Percentiles rank a stretch among this genome's conserved stretches.
phyloP scores from a whole-genome alignment of 2,797 vertebrate genomes.

The Dromococcyx pavoninus region DNA sequence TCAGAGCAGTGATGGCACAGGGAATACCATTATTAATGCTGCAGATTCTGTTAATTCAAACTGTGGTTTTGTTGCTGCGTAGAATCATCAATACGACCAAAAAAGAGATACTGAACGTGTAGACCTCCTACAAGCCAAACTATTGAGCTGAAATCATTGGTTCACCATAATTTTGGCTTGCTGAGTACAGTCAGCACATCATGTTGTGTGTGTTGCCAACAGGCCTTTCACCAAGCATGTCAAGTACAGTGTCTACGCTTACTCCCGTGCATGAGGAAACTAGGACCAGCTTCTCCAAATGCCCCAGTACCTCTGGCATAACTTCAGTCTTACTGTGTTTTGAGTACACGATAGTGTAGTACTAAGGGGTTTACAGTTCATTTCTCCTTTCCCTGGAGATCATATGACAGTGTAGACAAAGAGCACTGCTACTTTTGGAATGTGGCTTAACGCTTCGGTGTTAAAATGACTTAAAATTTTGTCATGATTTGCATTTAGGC shows the following conservation, averaged over 20 bases:
- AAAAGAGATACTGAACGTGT: neutral
- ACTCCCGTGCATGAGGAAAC: fast-evolving
- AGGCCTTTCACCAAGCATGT: neutral
- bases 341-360: neutral
- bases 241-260: neutral
- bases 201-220: neutral
- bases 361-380: neutral
- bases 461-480: neutral
- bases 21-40: neutral
- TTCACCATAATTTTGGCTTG: neutral
- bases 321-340: neutral
- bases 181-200: neutral
- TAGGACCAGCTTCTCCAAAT: neutral
- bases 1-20: fast-evolving
- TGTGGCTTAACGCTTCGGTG: neutral
- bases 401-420: neutral
- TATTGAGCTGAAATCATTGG: too few species aligned
- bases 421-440: neutral
- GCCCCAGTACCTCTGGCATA: neutral
- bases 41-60: neutral
- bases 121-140: neutral
- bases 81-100: neutral
- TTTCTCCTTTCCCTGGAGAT: neutral
- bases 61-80: neutral
- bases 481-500: neutral